phyloP scores from a whole-genome alignment of 2,113 vertebrate species.

The Crotalus horridus region DNA sequence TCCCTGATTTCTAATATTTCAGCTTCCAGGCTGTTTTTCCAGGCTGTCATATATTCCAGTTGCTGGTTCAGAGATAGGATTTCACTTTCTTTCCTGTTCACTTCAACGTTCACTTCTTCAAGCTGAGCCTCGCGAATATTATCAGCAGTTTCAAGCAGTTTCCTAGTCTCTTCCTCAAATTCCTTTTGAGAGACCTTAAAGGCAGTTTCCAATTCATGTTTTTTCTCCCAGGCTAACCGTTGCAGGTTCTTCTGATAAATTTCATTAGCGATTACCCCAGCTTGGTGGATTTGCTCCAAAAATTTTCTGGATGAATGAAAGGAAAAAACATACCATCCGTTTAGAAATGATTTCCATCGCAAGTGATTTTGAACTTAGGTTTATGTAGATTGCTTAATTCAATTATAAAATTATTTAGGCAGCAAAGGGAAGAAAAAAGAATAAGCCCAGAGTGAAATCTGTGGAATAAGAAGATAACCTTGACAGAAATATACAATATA shows the following conservation, averaged over 20 bases:
- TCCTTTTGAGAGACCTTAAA: constrained; percentile 42
- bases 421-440: not conserved
- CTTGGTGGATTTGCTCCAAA: constrained; percentile 42
- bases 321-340: not conserved
- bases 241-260: constrained; percentile 34
- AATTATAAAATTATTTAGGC: constrained; percentile 2
- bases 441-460: not conserved
- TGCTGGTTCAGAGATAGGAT: constrained; percentile 39
- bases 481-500: not conserved
- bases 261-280: constrained; percentile 1
- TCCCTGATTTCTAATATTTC: constrained; percentile 66
- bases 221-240: constrained; percentile 46
- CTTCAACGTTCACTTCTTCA: constrained; percentile 17
- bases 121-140: constrained; percentile 41
- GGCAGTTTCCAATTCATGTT: constrained; percentile 38
- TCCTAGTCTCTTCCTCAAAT: constrained; percentile 48
- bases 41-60: constrained; percentile 60
- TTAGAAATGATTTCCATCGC: not conserved
- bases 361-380: not conserved
- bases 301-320: constrained; percentile 46
- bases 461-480: not conserved
- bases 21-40: constrained; percentile 67
- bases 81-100: constrained; percentile 50
- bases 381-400: not conserved
- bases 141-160: constrained; percentile 45